Conservation (phyloP, 92 coral and sea anemone genomes). For the Palythoa caribaeorum region DNA sequence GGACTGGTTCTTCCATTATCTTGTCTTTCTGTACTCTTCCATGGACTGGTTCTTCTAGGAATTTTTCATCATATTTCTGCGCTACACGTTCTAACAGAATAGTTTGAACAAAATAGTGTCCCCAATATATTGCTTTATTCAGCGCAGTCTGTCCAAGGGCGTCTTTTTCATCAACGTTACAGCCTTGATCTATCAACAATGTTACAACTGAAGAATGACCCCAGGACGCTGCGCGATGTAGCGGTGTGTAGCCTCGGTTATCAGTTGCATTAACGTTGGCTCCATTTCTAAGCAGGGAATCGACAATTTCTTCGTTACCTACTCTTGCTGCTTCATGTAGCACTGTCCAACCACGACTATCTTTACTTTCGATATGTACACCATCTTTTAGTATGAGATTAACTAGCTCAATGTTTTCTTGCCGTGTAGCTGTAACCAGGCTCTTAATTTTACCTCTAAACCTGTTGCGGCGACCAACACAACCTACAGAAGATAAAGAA, state of each 20-base stretch:
- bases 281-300: slow-evolving; percentile 5
- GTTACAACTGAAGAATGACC: slow-evolving; percentile 14
- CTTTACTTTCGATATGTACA: background rate
- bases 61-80: background rate
- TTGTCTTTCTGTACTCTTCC: background rate
- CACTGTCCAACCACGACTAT: slow-evolving; percentile 22
- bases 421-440: background rate
- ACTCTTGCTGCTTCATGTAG: slow-evolving; percentile 17
- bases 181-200: slow-evolving; percentile 11
- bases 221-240: slow-evolving; percentile 33
- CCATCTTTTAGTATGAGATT: background rate
- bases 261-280: slow-evolving; percentile 10
- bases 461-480: background rate
- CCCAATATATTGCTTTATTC: slow-evolving; percentile 12
- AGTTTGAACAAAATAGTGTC: background rate
- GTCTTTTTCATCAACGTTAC: background rate
- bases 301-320: slow-evolving; percentile 10
- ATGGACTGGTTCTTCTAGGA: background rate
- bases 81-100: background rate
- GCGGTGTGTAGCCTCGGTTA: slow-evolving; percentile 23
- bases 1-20: background rate
- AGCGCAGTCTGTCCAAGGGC: slow-evolving; percentile 10
- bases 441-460: background rate
- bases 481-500: too few species aligned
- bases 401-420: background rate